Evolutionary conservation across 2,113 vertebrate genomes (phyloP), one percentile per base, ranked within the genome.

Genomic region (Oncorhynchus masou): DNA sequence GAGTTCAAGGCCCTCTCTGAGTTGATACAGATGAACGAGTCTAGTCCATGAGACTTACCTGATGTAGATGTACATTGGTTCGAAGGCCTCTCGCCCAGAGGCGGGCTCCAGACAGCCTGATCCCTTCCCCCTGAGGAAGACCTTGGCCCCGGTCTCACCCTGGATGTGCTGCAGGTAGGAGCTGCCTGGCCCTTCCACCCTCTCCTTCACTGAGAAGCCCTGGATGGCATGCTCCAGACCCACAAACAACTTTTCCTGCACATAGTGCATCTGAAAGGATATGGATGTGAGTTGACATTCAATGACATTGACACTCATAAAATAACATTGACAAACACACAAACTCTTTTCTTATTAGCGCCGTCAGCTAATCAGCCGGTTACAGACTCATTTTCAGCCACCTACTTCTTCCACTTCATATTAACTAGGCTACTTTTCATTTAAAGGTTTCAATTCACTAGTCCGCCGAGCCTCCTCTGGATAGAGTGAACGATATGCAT

Each of bases 41-140:
- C 66, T 31, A 19, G 57, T n/a, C 15, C 57, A n/a, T 20, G 60
- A 34, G 8, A 68, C 77, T 8, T 20, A 31, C 19, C 95, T 99
- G 87, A 99, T 96, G 73, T 99, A 99, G 87, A 99, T 98, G 88
- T 98, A 99, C 97, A 99, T 99, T 25, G 97, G 97, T 68, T 99
- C 98, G 68, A 99, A 99, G 25, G 98, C 98, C 86, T 99, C 98
- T 74, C 97, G 92, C 31, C 96, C 97, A 0, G 97, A 98, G 0
- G 96, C 95, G 0, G 97, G 98, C 25, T 99, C 98, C 15, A 99
- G 94, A 83, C 97, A 99, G 2, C 97, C 98, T 0, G 97, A 99
- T 51, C 97, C 97, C 73, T 96, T 97, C 68, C 98, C 98, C 64
- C 98, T 89, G 0, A 99, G 94, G 78, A 99, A 99, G 19, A 99